Conservation (phyloP, 2,888 invertebrate species). For the Glaucopsyche alexis region DNA sequence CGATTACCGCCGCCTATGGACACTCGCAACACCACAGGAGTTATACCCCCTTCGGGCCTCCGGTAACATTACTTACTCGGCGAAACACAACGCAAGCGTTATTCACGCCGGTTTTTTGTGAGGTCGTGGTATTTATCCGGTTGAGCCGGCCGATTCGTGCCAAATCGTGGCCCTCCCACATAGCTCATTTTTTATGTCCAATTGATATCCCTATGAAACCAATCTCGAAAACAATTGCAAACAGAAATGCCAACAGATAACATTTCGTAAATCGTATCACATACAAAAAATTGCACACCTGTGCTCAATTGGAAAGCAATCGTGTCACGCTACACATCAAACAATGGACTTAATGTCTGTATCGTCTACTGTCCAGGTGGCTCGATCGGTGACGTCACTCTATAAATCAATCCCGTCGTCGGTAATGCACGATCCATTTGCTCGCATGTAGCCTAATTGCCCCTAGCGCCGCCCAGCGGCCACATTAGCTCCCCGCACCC, state of each 20-base stretch:
- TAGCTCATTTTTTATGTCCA: not conserved
- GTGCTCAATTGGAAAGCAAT: constrained; percentile 54
- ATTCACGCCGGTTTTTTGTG: too few relatives aligned
- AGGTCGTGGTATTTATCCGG: too few relatives aligned
- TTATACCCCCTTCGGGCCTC: too few relatives aligned
- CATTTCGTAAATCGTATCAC: not conserved
- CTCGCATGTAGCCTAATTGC: constrained; percentile 74
- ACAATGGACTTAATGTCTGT: constrained; percentile 64
- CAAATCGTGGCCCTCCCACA: too few relatives aligned
- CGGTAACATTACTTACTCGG: too few relatives aligned
- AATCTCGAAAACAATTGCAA: not conserved
- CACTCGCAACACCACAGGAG: too few relatives aligned
- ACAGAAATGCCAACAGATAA: constrained; percentile 4
- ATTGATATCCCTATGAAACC: not conserved
- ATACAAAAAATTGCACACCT: constrained; percentile 42
- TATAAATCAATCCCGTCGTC: constrained; percentile 77
- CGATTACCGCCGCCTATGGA: too few relatives aligned
- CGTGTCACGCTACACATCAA: constrained; percentile 58
- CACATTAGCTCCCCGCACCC: constrained; percentile 67
- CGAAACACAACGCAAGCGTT: too few relatives aligned
- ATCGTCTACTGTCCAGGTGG: constrained; percentile 54
- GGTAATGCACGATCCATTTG: constrained; percentile 77
- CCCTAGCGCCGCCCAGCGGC: constrained; percentile 75
- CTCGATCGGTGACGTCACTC: constrained; percentile 48
- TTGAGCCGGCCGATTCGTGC: too few relatives aligned